Evolutionary conservation across 2,113 vertebrate species (phyloP), one percentile per base, ranked within the genome.

Genomic region (Zapornia atra): DNA sequence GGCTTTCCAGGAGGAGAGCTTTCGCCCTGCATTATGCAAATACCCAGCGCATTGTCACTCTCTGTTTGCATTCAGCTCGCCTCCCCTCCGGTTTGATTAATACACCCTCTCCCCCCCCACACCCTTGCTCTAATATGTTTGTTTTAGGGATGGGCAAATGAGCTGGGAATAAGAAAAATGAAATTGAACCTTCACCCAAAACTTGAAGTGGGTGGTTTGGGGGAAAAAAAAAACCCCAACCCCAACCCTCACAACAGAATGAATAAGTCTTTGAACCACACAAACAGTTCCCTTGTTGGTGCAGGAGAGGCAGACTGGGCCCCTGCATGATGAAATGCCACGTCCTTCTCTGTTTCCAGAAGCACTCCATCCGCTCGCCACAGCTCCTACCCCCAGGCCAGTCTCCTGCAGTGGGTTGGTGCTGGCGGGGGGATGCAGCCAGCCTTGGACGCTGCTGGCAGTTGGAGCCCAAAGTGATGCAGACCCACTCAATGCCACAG

Each of bases 111-210:
- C 72, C 92, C 44, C 44, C 44, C 90, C 86, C 64, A 88, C 72
- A 61, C 12, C 69, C 92, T 86, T 48, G 80, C 92, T 95, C 90
- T 84, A 70, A 46, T 92, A 79, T 94, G 94, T 95, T 96, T 96
- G 92, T 48, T 95, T 95, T 95, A 97, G 86, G 96, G 96, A 95
- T 91, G 95, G 92, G 91, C 91, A 90, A 90, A 85, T 80, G 95
- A 96, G 92, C 86, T 89, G 93, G 92, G 91, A 97, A 93, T 88
- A 93, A 96, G 82, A 96, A 95, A 95, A 96, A 97, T 94, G 83
- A 90, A 96, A 95, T 50, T 93, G 93, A 96, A 96, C 95, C 93
- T 96, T 96, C 94, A 92, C 93, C 95, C 90, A 94, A 95, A 97
- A 82, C 82, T 79, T 94, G 54, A 95, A 94, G 88, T 82, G 94